Percentiles rank a stretch among this genome's conserved stretches.
Evolutionary conservation across 2,113 vertebrate species (phyloP).

Genomic region (Oplegnathus fasciatus): DNA sequence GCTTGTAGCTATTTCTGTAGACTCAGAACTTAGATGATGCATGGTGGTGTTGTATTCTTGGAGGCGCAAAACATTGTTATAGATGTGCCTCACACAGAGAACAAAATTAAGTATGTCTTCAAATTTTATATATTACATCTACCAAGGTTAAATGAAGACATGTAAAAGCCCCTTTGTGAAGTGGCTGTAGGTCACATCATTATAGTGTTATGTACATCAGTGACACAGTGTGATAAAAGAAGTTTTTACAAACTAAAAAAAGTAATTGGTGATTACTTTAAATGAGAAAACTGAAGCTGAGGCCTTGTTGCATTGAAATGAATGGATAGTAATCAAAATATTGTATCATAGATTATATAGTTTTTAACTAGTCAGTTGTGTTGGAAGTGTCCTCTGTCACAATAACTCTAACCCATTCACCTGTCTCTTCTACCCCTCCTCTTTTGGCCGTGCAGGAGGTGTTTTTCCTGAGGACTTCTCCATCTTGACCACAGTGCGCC

Average conservation of each 20-base stretch:
- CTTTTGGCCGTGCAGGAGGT: constrained; percentile 82
- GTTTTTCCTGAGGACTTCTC: constrained; percentile 98
- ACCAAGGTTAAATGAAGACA: not conserved
- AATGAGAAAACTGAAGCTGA: not conserved
- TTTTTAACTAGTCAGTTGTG: not conserved
- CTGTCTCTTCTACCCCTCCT: not conserved
- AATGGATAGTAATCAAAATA: not conserved
- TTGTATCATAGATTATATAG: not conserved
- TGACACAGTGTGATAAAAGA: not conserved
- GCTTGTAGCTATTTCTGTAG: not conserved
- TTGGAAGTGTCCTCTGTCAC: not conserved
- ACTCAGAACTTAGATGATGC: not conserved
- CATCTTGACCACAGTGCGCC: constrained; percentile 94
- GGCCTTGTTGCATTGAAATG: not conserved
- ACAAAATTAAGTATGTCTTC: not conserved
- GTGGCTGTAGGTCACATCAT: not conserved
- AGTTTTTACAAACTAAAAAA: not conserved
- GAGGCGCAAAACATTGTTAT: not conserved
- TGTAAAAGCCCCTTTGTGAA: not conserved
- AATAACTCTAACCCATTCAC: not conserved
- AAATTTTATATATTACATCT: not conserved
- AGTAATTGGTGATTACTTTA: not conserved
- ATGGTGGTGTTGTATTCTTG: not conserved
- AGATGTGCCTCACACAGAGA: not conserved
- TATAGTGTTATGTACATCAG: not conserved